These are phyloP conservation scores for Hypothenemus hampei DNA, from an alignment of 1,140 invertebrate species.

Conservation along the genomic window DNA sequence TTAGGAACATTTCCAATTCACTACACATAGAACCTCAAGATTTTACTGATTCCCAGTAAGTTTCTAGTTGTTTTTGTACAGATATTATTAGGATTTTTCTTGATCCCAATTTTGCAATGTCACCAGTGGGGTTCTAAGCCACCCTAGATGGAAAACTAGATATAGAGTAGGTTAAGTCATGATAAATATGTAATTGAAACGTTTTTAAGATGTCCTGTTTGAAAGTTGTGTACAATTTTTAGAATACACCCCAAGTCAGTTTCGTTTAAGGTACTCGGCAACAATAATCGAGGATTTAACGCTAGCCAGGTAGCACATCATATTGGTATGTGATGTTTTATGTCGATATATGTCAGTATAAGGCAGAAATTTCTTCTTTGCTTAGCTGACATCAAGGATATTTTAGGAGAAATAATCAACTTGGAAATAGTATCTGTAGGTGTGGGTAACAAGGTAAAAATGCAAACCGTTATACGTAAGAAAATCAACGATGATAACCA, in stretches of 20 bases:
- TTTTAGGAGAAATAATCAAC: constrained; percentile 54
- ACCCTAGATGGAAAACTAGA: too few species aligned
- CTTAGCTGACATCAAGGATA: constrained; percentile 49
- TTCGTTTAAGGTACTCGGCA: constrained; percentile 75
- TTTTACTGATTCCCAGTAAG: constrained; percentile 52
- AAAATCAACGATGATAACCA: constrained; percentile 37
- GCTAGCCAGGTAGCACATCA: constrained; percentile 65
- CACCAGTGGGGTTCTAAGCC: too few species aligned
- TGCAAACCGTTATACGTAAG: constrained; percentile 51
- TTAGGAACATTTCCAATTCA: constrained; percentile 55
- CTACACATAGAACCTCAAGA: constrained; percentile 54
- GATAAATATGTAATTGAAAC: too few species aligned
- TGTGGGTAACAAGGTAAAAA: constrained; percentile 74
- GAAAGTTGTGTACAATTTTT: constrained; percentile 29
- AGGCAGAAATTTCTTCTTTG: background rate
- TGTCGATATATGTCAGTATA: background rate
- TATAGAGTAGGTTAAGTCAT: too few species aligned
- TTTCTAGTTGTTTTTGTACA: too few species aligned
- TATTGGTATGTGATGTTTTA: constrained; percentile 45
- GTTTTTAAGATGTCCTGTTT: background rate
- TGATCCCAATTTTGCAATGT: too few species aligned
- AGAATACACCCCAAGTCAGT: constrained; percentile 73
- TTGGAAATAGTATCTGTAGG: constrained; percentile 66
- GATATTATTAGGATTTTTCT: too few species aligned
- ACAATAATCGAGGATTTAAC: constrained; percentile 58